phyloP scores from a whole-genome alignment of 1,140 invertebrate species.

The Neotoxoptera formosana region DNA sequence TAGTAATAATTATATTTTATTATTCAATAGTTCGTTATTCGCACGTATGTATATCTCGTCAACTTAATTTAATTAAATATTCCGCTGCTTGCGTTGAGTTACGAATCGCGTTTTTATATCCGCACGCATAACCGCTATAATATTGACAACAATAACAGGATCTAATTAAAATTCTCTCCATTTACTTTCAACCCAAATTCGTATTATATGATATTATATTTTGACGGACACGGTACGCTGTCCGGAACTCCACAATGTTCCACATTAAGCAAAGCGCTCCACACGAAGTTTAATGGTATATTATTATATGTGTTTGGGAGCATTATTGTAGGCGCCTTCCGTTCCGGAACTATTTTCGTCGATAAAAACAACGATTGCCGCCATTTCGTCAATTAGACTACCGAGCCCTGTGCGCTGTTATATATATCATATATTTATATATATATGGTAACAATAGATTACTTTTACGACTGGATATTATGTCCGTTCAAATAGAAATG shows the following conservation, averaged over 20 bases:
- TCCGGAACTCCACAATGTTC: neutral
- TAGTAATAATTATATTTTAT: too few species aligned
- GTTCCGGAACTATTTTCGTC: slow-evolving; percentile 5
- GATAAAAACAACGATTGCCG: neutral
- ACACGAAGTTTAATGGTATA: neutral
- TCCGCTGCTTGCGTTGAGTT: neutral
- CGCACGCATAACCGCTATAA: too few species aligned
- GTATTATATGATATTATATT: neutral
- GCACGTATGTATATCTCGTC: neutral
- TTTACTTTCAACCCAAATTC: neutral
- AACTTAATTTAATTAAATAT: too few species aligned
- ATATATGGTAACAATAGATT: neutral
- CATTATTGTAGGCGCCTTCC: neutral
- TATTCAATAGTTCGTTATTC: neutral
- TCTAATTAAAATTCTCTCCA: neutral
- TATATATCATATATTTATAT: neutral
- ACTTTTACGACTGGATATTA: slow-evolving; percentile 16
- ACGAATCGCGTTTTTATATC: neutral
- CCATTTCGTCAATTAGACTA: slow-evolving; percentile 16
- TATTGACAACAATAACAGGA: neutral
- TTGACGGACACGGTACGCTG: neutral
- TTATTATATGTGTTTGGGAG: neutral
- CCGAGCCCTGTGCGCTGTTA: neutral
- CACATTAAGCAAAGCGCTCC: neutral
- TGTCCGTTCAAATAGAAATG: neutral